Base-by-base conservation (phyloP, 1,140 invertebrate genomes). In the Atopsyche davidsoni region DNA sequence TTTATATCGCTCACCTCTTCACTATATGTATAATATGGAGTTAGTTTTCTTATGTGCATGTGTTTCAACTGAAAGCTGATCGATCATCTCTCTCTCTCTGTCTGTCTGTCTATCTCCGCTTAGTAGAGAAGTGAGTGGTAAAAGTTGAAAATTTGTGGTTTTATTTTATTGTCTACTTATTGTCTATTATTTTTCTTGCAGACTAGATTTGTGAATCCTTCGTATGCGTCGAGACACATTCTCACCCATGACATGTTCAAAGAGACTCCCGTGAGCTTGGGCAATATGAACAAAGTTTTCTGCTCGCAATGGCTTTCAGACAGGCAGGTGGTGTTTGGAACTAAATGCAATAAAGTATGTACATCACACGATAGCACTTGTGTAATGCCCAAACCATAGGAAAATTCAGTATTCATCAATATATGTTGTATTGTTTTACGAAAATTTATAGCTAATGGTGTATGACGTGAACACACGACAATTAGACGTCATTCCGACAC, bases 261-360 rank as follows among this genome's bases (percentile, higher is more conserved):
- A 65, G 89, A 92, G 70, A 85, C 85, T 41, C 80, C 86, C 2
- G 80, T 92, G 61, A 82, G 78, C 65, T 74, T 92, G 45, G 85
- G 83, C 59, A 89, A 86, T 65, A 87, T 94, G 70, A 96, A 97
- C 72, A 97, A 97, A 78, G 86, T 96, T 34, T 96, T 96, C 75
- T 93, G 92, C 68, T 93, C 92, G 1, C 87, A 95, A 69, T 98
- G 94, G 93, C 76, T 97, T 13, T 92, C 88, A 61, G 89, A 94
- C 72, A 79, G 89, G 64, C 92, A 95, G 77, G 88, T 96, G 49
- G 90, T 95, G 2, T 92, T 96, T 70, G 92, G 92, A 24, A 96
- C 93, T 19, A 97, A 97, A 68, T 97, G 94, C 69, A 96, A 96
- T 73, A 95, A 94, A 79, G 85, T 92, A 67, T 69, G 65, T 57